These are phyloP conservation scores for Podarcis muralis DNA, from an alignment of 2,113 vertebrate species.

Conservation along the genomic window DNA sequence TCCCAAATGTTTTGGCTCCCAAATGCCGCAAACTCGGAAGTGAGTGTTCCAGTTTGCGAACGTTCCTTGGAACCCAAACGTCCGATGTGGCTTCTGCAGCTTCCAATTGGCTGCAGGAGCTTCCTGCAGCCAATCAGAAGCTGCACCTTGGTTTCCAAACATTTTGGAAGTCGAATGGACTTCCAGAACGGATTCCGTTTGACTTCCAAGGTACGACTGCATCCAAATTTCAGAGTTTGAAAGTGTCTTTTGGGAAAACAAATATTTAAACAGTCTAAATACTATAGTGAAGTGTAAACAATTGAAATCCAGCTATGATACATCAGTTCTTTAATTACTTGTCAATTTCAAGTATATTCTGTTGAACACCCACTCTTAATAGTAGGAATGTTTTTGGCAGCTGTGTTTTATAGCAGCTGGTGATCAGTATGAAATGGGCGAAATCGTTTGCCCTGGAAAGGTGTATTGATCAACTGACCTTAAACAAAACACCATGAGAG, in stretches of 20 bases:
- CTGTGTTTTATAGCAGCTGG: not conserved
- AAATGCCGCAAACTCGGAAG: too few species aligned
- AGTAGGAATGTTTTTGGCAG: not conserved
- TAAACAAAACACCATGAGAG: not conserved
- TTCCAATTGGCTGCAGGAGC: too few species aligned
- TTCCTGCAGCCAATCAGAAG: too few species aligned
- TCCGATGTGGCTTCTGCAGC: too few species aligned
- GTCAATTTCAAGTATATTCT: not conserved
- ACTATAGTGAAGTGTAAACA: not conserved
- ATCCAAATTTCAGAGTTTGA: not conserved
- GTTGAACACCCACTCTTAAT: not conserved
- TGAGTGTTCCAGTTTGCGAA: too few species aligned
- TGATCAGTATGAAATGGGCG: not conserved
- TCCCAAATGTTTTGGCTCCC: too few species aligned
- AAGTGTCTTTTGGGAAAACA: not conserved
- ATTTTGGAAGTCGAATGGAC: too few species aligned
- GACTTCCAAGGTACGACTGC: not conserved
- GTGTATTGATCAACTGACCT: not conserved
- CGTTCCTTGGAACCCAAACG: too few species aligned
- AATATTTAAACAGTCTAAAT: not conserved
- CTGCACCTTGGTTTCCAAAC: too few species aligned
- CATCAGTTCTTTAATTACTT: not conserved
- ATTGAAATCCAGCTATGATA: not conserved
- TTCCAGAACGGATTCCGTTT: too few species aligned
- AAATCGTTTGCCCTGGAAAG: not conserved